Evolutionary conservation across 2,888 invertebrate species (phyloP).

Genomic region (Brenthis daphne): DNA sequence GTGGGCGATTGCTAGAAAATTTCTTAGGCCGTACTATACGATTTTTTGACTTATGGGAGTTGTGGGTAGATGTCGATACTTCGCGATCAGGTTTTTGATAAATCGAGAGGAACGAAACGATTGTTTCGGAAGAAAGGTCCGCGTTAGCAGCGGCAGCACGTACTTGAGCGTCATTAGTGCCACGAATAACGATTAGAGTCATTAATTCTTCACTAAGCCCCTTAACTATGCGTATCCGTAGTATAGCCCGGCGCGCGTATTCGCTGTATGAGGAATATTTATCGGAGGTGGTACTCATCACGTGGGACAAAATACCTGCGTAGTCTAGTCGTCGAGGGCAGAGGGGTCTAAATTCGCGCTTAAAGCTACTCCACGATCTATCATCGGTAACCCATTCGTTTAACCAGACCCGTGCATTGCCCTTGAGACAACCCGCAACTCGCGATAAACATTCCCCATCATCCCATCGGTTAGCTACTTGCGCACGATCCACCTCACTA

Average conservation of each 20-base stretch:
- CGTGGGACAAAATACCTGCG: slow-evolving; percentile 40
- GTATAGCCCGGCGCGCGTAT: slow-evolving; percentile 43
- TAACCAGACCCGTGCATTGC: slow-evolving; percentile 42
- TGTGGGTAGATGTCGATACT: neutral
- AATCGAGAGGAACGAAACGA: slow-evolving; percentile 43
- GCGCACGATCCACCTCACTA: slow-evolving; percentile 41
- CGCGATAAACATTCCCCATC: slow-evolving; percentile 40
- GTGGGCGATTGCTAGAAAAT: no score
- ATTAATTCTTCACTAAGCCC: slow-evolving; percentile 44
- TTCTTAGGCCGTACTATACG: no score
- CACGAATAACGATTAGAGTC: slow-evolving; percentile 36
- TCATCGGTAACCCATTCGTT: slow-evolving; percentile 43
- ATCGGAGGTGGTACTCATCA: slow-evolving; percentile 41
- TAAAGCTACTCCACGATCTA: slow-evolving; percentile 42
- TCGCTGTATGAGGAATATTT: slow-evolving; percentile 44
- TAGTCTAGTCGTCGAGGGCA: slow-evolving; percentile 40
- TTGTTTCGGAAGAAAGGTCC: slow-evolving; percentile 29
- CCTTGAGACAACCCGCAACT: slow-evolving; percentile 35
- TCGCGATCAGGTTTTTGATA: slow-evolving; percentile 35
- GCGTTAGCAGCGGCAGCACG: slow-evolving; percentile 43
- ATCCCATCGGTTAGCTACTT: slow-evolving; percentile 35
- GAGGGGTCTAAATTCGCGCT: slow-evolving; percentile 41
- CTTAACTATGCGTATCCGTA: slow-evolving; percentile 42
- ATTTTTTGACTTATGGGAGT: no score
- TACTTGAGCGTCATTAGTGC: slow-evolving; percentile 40